Conservation (phyloP, 1,140 invertebrate species). For the Drosophila willistoni region DNA sequence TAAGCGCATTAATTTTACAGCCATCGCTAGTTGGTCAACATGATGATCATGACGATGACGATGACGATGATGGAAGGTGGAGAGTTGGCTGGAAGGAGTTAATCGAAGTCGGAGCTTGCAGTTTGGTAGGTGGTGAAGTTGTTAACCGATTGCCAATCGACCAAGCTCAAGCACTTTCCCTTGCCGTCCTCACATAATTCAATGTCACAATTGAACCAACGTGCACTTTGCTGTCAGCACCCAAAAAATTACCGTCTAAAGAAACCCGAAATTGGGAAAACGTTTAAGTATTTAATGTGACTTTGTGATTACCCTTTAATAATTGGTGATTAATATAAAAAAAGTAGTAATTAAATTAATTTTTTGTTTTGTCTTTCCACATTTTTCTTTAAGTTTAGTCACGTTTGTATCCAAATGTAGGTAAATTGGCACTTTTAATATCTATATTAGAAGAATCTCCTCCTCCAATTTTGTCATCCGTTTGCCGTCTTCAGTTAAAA, state of each 20-base stretch:
- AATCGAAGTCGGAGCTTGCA: slow-evolving; percentile 13
- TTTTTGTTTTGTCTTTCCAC: no score
- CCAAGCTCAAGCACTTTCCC: slow-evolving; percentile 49
- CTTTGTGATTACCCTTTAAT: not conserved
- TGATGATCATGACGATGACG: not conserved
- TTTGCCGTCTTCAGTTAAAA: no score
- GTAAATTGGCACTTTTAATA: no score
- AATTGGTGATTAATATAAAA: no score
- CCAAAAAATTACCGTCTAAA: not conserved
- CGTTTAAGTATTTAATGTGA: not conserved
- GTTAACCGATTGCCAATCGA: slow-evolving; percentile 25
- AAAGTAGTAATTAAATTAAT: no score
- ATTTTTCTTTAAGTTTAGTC: no score
- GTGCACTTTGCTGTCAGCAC: slow-evolving; percentile 40
- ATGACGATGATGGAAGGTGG: not conserved
- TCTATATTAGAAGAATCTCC: no score
- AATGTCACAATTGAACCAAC: slow-evolving; percentile 52
- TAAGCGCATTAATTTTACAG: slow-evolving; percentile 76
- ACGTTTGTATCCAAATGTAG: no score
- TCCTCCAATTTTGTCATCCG: no score
- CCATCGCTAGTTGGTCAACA: slow-evolving; percentile 64
- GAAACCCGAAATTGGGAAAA: not conserved
- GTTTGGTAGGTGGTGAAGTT: slow-evolving; percentile 20
- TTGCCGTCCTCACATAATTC: slow-evolving; percentile 53
- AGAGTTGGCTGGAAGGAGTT: slow-evolving; percentile 1